Base-by-base conservation (phyloP, 2,113 vertebrate species). In the Chloebia gouldiae region DNA sequence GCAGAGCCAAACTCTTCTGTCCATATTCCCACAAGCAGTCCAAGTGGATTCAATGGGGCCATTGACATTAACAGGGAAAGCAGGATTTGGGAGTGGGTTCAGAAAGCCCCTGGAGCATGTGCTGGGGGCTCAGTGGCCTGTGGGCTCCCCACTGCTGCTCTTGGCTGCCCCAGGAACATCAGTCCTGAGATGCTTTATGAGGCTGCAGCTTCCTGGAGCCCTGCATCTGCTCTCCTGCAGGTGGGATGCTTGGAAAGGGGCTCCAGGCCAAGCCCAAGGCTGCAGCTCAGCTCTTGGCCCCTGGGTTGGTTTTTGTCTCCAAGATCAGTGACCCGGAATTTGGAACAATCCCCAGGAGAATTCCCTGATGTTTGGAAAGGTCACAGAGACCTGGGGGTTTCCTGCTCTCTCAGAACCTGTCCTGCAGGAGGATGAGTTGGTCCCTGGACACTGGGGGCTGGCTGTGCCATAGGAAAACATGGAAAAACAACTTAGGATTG, bases 51-150 rank as follows among this genome's bases (percentile, higher is more conserved):
- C 95, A 96, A 88, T 94, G 23, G 82, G 80, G 45, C 88, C 86
- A 97, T 96, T 97, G 92, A 97, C 76, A 21, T 50, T 10, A 44
- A 84, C 39, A 86, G 78, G 91, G 51, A 63, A 57, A 90, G 87
- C 90, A 79, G 80, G 72, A 39, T 76, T 69, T 78, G 86, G 93
- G 92, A 56, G 33, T 24, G 25, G 1, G 79, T 35, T 94, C 93
- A 88, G 80, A 59, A 57, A 94, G 72, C 24, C 80, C 86, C 69
- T 86, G 61, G 25, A 57, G 72, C 56, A 1, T 20, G 79, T 86
- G 54, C 57, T 79, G 50, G 50, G 78, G 73, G 56, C 69, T 71
- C 19, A 3, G 79, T 68, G 85, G 69, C 80, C 82, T 80, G 35
- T 49, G 51, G 65, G 56, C 40, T 83, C 81, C 51, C 54, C 35